These are phyloP conservation scores for Eucera pruinosa DNA, from an alignment of 2,888 invertebrate genomes.

Conservation along the genomic window DNA sequence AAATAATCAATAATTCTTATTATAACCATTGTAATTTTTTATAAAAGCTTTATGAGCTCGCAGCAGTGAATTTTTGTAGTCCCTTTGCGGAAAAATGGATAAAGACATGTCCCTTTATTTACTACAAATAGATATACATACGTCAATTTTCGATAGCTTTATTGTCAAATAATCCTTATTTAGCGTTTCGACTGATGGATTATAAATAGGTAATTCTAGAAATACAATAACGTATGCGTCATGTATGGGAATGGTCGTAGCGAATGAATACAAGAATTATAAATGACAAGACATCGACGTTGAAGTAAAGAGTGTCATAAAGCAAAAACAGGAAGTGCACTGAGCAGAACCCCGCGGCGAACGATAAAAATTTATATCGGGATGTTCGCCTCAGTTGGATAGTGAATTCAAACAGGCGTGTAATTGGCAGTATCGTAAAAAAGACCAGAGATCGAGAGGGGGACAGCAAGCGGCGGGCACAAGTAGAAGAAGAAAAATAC, in stretches of 20 bases:
- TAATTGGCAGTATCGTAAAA: conserved; percentile 85
- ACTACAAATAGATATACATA: no score
- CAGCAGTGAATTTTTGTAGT: no score
- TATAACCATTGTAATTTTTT: no score
- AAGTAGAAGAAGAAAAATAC: conserved; percentile 27
- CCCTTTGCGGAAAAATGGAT: no score
- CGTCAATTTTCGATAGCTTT: no score
- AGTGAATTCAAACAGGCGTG: conserved; percentile 84
- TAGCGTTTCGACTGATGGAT: no score
- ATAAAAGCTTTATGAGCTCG: no score
- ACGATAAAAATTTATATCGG: conserved; percentile 81
- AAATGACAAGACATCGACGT: conserved; percentile 39
- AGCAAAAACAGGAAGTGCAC: conserved; percentile 65
- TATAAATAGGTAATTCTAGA: no score
- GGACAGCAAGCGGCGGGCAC: conserved; percentile 50
- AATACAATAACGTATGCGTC: neutral
- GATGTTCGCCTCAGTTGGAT: conserved; percentile 78
- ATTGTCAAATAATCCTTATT: neutral
- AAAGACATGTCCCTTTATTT: no score
- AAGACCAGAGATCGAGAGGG: conserved; percentile 65
- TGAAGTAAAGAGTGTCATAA: conserved; percentile 56
- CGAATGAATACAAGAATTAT: conserved; percentile 40
- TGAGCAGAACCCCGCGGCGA: conserved; percentile 59
- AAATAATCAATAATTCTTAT: no score
- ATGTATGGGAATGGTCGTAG: neutral